Evolutionary conservation across 1,140 invertebrate species (phyloP).

Genomic region (Halictus rubicundus): DNA sequence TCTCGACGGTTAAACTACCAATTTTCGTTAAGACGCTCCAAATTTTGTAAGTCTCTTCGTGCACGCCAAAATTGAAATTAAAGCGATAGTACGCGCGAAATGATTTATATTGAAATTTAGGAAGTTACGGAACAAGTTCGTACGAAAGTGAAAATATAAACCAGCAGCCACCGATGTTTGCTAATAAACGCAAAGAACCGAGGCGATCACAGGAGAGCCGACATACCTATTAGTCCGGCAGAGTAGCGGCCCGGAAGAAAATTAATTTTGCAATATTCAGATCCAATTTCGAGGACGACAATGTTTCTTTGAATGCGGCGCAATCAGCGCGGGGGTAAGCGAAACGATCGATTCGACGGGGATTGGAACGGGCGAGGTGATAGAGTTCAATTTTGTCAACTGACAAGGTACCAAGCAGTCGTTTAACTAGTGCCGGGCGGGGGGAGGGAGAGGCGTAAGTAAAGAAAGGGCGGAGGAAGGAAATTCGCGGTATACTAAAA

Average conservation of each 20-base stretch:
- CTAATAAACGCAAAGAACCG: too few relatives aligned
- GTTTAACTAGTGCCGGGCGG: slow-evolving; percentile 32
- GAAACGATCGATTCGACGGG: slow-evolving; percentile 25
- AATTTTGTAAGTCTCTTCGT: too few relatives aligned
- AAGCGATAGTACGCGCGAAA: too few relatives aligned
- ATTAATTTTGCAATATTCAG: not conserved
- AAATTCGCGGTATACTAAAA: slow-evolving; percentile 16
- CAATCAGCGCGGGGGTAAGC: not conserved
- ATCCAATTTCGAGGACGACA: not conserved
- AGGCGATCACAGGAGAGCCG: too few relatives aligned
- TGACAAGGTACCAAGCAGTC: slow-evolving; percentile 29
- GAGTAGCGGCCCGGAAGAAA: not conserved
- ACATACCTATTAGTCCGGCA: not conserved
- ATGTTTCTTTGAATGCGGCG: slow-evolving; percentile 1
- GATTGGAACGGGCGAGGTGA: not conserved
- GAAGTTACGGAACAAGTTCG: too few relatives aligned
- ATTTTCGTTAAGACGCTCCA: too few relatives aligned
- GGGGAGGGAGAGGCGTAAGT: slow-evolving; percentile 15
- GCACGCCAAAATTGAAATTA: too few relatives aligned
- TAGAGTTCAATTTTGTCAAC: slow-evolving; percentile 41
- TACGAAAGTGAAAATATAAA: too few relatives aligned
- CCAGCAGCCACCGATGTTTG: too few relatives aligned
- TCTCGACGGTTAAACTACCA: too few relatives aligned
- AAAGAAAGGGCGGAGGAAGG: slow-evolving; percentile 20
- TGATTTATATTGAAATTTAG: too few relatives aligned